A percentile compares a stretch with the other conserved stretches of the same genome.
These are phyloP conservation scores for Phocoena sinus DNA, from an alignment of 2,113 vertebrate species.

Conservation along the genomic window DNA sequence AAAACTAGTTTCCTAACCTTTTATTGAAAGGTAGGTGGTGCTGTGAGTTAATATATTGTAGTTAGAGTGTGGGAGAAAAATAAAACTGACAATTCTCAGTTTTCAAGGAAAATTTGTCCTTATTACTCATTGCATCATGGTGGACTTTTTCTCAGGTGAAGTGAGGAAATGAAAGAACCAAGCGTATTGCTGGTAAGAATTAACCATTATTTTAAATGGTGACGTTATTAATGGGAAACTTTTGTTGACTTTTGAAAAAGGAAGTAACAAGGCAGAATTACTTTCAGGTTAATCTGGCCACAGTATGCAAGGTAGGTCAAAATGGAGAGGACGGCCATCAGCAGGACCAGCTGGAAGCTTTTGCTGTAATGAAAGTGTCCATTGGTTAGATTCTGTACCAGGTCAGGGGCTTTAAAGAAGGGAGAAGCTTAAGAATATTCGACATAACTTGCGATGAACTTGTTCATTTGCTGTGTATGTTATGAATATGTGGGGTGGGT, in stretches of 20 bases:
- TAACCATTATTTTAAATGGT: background rate
- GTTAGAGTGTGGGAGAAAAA: background rate
- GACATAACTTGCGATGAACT: too few species aligned
- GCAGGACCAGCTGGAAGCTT: background rate
- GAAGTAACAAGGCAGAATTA: background rate
- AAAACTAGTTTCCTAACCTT: conserved; percentile 9
- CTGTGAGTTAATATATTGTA: conserved; percentile 44
- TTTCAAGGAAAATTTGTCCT: background rate
- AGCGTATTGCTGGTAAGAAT: background rate
- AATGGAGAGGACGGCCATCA: background rate
- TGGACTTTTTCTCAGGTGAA: background rate
- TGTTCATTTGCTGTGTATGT: background rate
- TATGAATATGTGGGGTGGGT: fast-evolving
- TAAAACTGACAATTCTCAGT: background rate
- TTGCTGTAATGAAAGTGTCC: background rate
- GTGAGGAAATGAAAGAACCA: background rate
- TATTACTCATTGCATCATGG: background rate
- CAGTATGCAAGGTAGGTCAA: background rate
- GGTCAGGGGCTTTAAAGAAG: background rate
- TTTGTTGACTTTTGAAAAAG: background rate
- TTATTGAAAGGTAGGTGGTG: conserved; percentile 60
- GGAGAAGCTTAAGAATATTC: background rate
- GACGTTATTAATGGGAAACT: background rate
- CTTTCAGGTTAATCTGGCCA: background rate
- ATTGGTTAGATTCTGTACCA: background rate